Conservation (phyloP, 1,140 invertebrate genomes). For the Prorops nasuta region DNA sequence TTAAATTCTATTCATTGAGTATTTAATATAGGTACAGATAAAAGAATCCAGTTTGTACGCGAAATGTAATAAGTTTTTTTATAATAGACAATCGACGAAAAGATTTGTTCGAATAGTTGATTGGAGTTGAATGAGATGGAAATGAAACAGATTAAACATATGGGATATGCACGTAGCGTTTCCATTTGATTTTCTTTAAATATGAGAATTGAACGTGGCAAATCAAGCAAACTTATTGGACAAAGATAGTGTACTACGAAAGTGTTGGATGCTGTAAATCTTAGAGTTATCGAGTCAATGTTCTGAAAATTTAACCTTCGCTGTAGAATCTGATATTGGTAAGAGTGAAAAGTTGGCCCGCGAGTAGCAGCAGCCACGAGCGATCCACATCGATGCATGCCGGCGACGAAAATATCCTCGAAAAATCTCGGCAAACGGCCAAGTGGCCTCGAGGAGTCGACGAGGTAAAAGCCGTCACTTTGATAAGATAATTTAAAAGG, state of each 20-base stretch:
- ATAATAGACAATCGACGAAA: too few species aligned
- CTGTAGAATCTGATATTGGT: neutral
- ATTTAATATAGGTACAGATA: too few species aligned
- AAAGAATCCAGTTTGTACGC: too few species aligned
- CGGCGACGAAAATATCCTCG: conserved; percentile 42
- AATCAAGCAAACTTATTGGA: neutral
- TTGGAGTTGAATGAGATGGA: too few species aligned
- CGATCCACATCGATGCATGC: conserved; percentile 28
- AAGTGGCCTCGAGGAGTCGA: conserved; percentile 32
- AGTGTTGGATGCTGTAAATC: neutral
- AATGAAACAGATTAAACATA: too few species aligned
- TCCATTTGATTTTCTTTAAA: neutral
- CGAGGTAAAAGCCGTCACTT: conserved; percentile 12
- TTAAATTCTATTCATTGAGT: too few species aligned
- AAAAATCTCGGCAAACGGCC: conserved; percentile 42
- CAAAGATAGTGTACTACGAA: neutral
- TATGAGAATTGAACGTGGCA: neutral
- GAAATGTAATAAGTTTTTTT: too few species aligned
- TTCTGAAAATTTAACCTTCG: neutral
- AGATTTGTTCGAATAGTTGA: too few species aligned
- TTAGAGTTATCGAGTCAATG: neutral
- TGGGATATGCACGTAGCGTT: too few species aligned
- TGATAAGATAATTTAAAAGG: conserved; percentile 45
- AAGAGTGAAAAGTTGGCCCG: conserved; percentile 11
- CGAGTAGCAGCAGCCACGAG: neutral